phyloP scores from a whole-genome alignment of 2,888 invertebrate genomes.

The Spialia ferax region DNA sequence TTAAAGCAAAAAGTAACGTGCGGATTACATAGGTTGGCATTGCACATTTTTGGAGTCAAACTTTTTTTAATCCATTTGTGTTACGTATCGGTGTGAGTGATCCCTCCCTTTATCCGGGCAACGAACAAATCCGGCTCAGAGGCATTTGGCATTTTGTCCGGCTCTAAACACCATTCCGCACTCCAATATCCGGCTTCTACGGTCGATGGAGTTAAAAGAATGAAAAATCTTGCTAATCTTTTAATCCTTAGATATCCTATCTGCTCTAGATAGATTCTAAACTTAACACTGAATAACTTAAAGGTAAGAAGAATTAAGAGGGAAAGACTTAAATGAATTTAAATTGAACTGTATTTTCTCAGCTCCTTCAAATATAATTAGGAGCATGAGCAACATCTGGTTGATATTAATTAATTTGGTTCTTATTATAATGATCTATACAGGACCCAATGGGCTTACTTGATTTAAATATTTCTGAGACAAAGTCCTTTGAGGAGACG shows the following conservation, averaged over 20 bases:
- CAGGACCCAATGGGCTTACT: too few species aligned
- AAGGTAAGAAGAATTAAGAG: too few species aligned
- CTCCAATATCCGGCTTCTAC: conserved; percentile 59
- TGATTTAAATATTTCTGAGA: too few species aligned
- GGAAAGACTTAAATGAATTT: too few species aligned
- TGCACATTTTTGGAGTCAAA: background rate
- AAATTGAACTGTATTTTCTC: too few species aligned
- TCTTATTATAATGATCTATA: too few species aligned
- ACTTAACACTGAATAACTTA: too few species aligned
- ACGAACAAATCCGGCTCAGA: conserved; percentile 75
- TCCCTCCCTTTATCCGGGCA: conserved; percentile 60
- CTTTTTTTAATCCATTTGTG: background rate
- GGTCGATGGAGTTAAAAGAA: conserved; percentile 46
- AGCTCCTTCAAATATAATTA: too few species aligned
- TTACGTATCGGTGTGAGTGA: conserved; percentile 54
- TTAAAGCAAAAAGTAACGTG: background rate
- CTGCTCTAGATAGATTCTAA: background rate
- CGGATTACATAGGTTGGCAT: background rate
- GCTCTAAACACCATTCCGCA: conserved; percentile 78
- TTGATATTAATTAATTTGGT: too few species aligned
- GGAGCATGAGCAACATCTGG: too few species aligned
- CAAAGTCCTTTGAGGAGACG: too few species aligned
- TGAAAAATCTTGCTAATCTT: conserved; percentile 51
- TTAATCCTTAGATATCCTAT: conserved; percentile 31
- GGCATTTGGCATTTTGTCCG: conserved; percentile 76